Percentiles rank a stretch among this genome's conserved stretches.
phyloP scores from a whole-genome alignment of 2,797 vertebrate species.

The Gila robusta region DNA sequence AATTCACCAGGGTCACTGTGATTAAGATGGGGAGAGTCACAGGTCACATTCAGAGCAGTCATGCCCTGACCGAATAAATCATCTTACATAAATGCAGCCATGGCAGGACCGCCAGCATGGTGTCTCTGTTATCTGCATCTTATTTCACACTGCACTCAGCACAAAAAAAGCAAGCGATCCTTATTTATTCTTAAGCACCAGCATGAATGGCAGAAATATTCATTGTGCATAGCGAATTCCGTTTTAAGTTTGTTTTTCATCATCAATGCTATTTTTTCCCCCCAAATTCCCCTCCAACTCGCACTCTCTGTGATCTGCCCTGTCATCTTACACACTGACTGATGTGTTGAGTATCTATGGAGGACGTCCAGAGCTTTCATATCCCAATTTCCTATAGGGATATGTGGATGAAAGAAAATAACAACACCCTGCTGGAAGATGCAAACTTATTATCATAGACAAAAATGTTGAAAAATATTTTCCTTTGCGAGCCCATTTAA shows the following conservation, averaged over 20 bases:
- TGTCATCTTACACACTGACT: slow-evolving; percentile 49
- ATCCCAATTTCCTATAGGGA: slow-evolving; percentile 37
- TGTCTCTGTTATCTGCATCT: slow-evolving; percentile 45
- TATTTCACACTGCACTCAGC: slow-evolving; percentile 29
- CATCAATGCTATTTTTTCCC: slow-evolving; percentile 47
- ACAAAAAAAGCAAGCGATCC: slow-evolving; percentile 34
- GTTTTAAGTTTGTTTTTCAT: slow-evolving; percentile 57
- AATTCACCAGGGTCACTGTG: slow-evolving; percentile 11
- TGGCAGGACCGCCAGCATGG: slow-evolving; percentile 35
- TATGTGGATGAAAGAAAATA: slow-evolving; percentile 43
- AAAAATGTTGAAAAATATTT: slow-evolving; percentile 6
- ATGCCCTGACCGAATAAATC: slow-evolving; percentile 44
- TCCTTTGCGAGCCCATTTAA: slow-evolving; percentile 32
- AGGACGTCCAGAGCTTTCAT: slow-evolving; percentile 43
- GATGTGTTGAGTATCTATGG: slow-evolving; percentile 48
- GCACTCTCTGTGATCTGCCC: slow-evolving; percentile 55
- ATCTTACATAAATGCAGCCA: slow-evolving; percentile 20
- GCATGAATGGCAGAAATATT: slow-evolving; percentile 58
- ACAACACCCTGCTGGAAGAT: not conserved
- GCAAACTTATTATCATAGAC: slow-evolving; percentile 31
- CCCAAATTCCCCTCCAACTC: slow-evolving; percentile 48
- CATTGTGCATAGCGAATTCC: slow-evolving; percentile 59
- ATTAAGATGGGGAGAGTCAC: slow-evolving; percentile 22
- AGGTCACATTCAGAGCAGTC: slow-evolving; percentile 35
- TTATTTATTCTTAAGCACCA: slow-evolving; percentile 55